These are phyloP conservation scores for Rhynchotus rufescens DNA, from an alignment of 2,797 vertebrate genomes.

Conservation along the genomic window DNA sequence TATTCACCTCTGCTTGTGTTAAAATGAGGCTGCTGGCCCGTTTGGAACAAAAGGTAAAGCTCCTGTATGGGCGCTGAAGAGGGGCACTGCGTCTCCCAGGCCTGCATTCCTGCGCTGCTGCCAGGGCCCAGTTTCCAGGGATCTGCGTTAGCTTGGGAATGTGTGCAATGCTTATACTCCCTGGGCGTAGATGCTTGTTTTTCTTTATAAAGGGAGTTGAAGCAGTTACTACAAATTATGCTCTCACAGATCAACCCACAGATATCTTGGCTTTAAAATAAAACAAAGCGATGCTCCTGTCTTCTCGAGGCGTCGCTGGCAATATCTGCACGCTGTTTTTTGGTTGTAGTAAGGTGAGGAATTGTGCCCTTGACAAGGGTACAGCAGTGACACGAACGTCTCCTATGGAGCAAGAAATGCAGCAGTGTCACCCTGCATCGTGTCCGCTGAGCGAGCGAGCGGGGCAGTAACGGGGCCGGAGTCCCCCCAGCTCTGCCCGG, in stretches of 20 bases:
- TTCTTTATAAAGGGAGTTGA: not conserved
- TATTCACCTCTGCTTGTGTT: not conserved
- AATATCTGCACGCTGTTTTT: not conserved
- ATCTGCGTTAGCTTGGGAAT: accelerated
- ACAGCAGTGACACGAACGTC: not conserved
- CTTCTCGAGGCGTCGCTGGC: not conserved
- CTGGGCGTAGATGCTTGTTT: not conserved
- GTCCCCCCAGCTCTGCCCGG: not conserved
- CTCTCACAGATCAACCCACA: accelerated
- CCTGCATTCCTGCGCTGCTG: not conserved
- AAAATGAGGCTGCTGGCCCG: not conserved
- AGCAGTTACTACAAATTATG: not conserved
- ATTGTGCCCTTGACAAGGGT: not conserved
- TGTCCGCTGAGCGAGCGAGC: not conserved
- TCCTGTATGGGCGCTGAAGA: accelerated
- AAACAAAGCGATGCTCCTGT: not conserved
- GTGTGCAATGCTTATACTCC: not conserved
- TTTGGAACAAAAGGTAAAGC: not conserved
- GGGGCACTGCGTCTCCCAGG: not conserved
- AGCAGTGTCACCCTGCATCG: accelerated
- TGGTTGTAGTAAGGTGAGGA: accelerated
- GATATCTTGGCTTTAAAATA: not conserved
- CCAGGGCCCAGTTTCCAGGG: accelerated
- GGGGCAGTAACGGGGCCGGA: slow-evolving; percentile 15
- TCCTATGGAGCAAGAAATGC: not conserved